These are phyloP conservation scores for Stichopus chloronotus DNA, from an alignment of 35 echinoderm and acorn worm genomes.

Conservation along the genomic window DNA sequence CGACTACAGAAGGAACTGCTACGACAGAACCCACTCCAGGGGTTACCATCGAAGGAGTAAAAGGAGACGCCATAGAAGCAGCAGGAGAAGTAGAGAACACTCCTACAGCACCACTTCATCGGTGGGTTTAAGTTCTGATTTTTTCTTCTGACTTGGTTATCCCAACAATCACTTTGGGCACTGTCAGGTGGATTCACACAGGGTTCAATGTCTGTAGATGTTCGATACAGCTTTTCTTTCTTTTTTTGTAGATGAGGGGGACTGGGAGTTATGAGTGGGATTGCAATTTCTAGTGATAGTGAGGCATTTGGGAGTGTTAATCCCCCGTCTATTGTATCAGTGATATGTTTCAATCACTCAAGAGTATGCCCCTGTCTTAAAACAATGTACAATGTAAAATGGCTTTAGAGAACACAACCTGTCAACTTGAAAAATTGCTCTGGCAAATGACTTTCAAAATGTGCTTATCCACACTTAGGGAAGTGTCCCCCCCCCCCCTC, in stretches of 20 bases:
- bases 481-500: neutral
- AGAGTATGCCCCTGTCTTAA: too few species aligned
- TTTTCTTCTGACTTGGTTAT: neutral
- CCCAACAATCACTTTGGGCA: neutral
- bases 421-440: too few species aligned
- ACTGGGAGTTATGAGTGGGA: too few species aligned
- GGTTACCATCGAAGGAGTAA: constrained; percentile 42
- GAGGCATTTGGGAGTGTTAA: too few species aligned
- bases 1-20: constrained; percentile 13
- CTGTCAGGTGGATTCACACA: neutral
- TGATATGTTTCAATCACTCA: too few species aligned
- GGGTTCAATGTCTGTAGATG: neutral
- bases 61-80: constrained; percentile 20
- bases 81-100: constrained; percentile 42
- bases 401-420: too few species aligned
- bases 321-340: too few species aligned
- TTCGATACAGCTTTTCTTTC: too few species aligned
- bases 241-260: too few species aligned
- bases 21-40: constrained; percentile 25
- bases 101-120: constrained; percentile 53
- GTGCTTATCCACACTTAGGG: neutral
- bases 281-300: too few species aligned
- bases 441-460: too few species aligned
- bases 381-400: too few species aligned
- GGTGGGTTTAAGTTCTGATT: constrained; percentile 39